These are phyloP conservation scores for Sycophila texana DNA, from an alignment of 2,888 invertebrate genomes.

Conservation along the genomic window DNA sequence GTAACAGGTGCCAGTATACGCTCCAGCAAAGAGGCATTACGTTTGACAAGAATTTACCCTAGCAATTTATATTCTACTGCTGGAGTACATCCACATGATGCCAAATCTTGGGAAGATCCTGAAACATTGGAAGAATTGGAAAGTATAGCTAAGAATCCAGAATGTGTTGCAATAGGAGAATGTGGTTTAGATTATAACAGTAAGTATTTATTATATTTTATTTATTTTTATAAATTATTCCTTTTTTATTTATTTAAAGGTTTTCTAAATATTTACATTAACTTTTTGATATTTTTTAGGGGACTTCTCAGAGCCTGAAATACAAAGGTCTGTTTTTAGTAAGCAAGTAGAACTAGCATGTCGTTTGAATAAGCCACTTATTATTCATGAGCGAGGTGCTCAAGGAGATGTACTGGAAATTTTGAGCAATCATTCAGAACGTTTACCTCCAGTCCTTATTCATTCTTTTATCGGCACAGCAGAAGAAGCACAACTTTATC, in stretches of 20 bases:
- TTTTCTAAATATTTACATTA: neutral
- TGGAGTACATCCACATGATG: slow-evolving; percentile 95
- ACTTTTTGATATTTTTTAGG: slow-evolving; percentile 34
- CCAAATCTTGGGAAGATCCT: slow-evolving; percentile 87
- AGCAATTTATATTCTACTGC: slow-evolving; percentile 94
- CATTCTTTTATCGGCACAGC: slow-evolving; percentile 94
- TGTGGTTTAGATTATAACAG: slow-evolving; percentile 96
- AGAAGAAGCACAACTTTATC: slow-evolving; percentile 88
- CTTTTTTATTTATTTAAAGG: neutral
- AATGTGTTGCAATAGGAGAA: slow-evolving; percentile 95
- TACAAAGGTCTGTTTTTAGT: slow-evolving; percentile 90
- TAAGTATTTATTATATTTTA: slow-evolving; percentile 46
- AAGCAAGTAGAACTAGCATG: slow-evolving; percentile 93
- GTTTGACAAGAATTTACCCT: slow-evolving; percentile 92
- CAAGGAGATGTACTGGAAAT: slow-evolving; percentile 90
- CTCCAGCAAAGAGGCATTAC: slow-evolving; percentile 92
- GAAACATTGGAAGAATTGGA: slow-evolving; percentile 80
- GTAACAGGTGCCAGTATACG: slow-evolving; percentile 93
- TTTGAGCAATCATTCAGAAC: slow-evolving; percentile 77
- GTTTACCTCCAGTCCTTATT: slow-evolving; percentile 88
- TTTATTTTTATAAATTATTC: neutral
- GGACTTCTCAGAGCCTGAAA: slow-evolving; percentile 93
- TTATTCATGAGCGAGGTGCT: slow-evolving; percentile 95
- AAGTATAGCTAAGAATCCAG: slow-evolving; percentile 86
- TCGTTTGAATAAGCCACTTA: slow-evolving; percentile 89